Base-by-base conservation (phyloP, 1,140 invertebrate species). In the Parapsyche elsis region DNA sequence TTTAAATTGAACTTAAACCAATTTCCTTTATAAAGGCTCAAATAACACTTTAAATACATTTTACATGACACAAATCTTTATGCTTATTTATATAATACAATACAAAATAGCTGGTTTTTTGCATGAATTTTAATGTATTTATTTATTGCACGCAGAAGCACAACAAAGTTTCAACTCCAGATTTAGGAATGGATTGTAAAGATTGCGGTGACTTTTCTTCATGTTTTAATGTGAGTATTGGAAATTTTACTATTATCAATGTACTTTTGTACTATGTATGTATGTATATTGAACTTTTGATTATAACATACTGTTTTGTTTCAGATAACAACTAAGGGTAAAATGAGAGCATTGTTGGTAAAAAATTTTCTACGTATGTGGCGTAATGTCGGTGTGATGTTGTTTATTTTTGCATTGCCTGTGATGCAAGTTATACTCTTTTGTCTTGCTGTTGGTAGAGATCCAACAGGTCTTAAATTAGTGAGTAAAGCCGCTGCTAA, bases 371-470 rank as follows among this genome's bases (percentile, higher is more conserved):
- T 97, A 26, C 92, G 95, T 81, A 96, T 98, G 94, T 96, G 94
- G 92, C 91, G 97, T 81, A 98, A 98, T 87, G 94, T 97, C 64
- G 95, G 95, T 57, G 93, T 97, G 19, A 95, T 97, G 92, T 87
- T 95, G 79, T 98, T 98, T 88, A 96, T 98, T 84, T 96, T 98
- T 85, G 93, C 94, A 9, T 88, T 99, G 83, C 97, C 97, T 38
- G 94, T 97, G 0, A 93, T 96, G 88, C 96, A 99, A 90, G 96
- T 97, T n/a, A 94, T 98, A 64, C 91, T 98, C 2, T 99, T 99
- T 90, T 99, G 97, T 87, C 86, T 98, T 81, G 96, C 97, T 23
- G 97, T 99, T 83, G 97, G 97, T 78, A 91, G 95, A 26, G 95
- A 97, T 85, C 97, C 97, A 0, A 93, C 92, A 71, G 94, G 94